A percentile compares a stretch with the other conserved stretches of the same genome.
These are phyloP conservation scores for Alosa sapidissima DNA, from an alignment of 2,797 vertebrate species.

Conservation along the genomic window DNA sequence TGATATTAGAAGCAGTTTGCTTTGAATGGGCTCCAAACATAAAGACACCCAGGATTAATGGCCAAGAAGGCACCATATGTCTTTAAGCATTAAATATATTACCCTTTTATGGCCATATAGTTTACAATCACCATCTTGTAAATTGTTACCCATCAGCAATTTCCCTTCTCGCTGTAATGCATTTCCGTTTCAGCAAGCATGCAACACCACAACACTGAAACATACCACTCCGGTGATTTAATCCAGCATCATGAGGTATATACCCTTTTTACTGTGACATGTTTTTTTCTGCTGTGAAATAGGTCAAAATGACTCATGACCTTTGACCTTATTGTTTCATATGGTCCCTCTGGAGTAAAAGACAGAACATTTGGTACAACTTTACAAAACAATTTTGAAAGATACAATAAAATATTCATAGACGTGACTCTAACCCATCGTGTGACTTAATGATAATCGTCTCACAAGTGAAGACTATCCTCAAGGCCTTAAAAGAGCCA, in stretches of 20 bases:
- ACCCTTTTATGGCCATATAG: neutral
- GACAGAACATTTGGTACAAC: neutral
- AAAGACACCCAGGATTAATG: constrained; percentile 41
- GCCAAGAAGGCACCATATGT: constrained; percentile 32
- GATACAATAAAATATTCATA: neutral
- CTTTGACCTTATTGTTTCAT: neutral
- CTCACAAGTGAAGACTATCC: neutral
- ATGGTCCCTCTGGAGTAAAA: neutral
- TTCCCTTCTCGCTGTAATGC: neutral
- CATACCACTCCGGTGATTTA: neutral
- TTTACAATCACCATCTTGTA: neutral
- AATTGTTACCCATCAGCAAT: constrained; percentile 17
- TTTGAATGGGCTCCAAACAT: constrained; percentile 26
- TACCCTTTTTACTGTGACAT: neutral
- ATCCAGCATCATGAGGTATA: neutral
- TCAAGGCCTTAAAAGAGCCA: neutral
- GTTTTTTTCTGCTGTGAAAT: neutral
- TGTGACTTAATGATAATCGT: neutral
- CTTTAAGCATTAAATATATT: constrained; percentile 3
- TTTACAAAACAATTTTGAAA: neutral
- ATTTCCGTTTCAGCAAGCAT: neutral
- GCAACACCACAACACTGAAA: neutral
- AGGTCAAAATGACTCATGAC: neutral
- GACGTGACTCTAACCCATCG: neutral
- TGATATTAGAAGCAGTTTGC: constrained; percentile 30